Evolutionary conservation across 1,140 invertebrate genomes (phyloP), one percentile per base, ranked within the genome.

Genomic region (Solenopsis fugax): DNA sequence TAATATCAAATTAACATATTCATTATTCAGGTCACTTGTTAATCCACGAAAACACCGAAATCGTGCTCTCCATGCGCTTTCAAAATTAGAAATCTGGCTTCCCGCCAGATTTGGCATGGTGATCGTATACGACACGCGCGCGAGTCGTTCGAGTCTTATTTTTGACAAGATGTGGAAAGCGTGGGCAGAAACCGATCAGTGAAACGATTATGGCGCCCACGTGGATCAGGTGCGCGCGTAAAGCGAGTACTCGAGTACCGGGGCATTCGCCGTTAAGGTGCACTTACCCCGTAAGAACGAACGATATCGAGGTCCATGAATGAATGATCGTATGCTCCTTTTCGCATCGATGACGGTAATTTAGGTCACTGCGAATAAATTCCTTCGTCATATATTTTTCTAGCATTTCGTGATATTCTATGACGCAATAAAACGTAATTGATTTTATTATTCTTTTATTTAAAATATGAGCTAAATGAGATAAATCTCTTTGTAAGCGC

Each of bases 21-120:
- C 29, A 58, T 71, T 69, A 82, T 82, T 24, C 54, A 73, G 67
- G 54, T 48, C 67, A 24, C 12, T 58, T 54, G 50, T 72, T 72
- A 82, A 82, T 82, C 16, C 13, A 5, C 24, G 12, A 29, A 21
- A 50, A 24, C 18, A 34, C 16, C 13, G n/a, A 16, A 65, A 10
- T 58, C 67, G 54, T 45, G 41, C 24, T 21, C 24, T n/a, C 24
- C 3, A 18, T n/a, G 54, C 29, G 52, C 13, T 73, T 60, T 82
- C 24, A 82, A 82, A 82, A 73, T 82, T 82, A 82, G 80, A 82
- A 82, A 73, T 73, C 41, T 82, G 80, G 80, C 80, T n/a, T 2
- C 0, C 24, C 54, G 80, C 80, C 80, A 60, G 13, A 60, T 82
- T 82, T 73, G 7, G 50, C 37, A 6, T n/a, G n/a, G 29, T n/a